phyloP scores from a whole-genome alignment of 2,888 invertebrate species.

The Ennomos erosarius region DNA sequence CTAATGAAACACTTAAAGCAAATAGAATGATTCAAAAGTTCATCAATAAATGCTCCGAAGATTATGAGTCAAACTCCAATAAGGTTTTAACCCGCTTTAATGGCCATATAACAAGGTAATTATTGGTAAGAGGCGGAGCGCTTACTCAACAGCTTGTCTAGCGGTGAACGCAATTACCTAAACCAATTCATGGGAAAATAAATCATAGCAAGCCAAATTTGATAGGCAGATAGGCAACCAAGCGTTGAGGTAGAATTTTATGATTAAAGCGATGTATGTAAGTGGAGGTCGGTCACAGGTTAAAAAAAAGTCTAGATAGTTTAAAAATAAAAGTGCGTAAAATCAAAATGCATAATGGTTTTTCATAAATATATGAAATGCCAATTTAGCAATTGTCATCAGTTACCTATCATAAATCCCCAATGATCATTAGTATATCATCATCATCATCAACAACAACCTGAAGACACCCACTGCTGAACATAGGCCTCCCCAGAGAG shows the following conservation, averaged over 20 bases:
- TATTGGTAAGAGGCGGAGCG: slow-evolving; percentile 66
- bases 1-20: slow-evolving; percentile 1
- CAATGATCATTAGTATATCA: too few species aligned
- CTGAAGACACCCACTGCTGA: too few species aligned
- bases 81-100: slow-evolving; percentile 34
- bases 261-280: not conserved
- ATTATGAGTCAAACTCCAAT: slow-evolving; percentile 21
- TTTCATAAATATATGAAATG: too few species aligned
- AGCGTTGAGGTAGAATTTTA: slow-evolving; percentile 6
- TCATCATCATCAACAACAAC: too few species aligned
- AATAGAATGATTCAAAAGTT: slow-evolving; percentile 12
- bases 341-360: too few species aligned
- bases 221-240: slow-evolving; percentile 14
- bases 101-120: slow-evolving; percentile 65
- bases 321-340: too few species aligned
- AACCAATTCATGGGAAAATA: slow-evolving; percentile 68
- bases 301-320: too few species aligned
- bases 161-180: slow-evolving; percentile 66
- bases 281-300: not conserved
- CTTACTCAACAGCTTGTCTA: slow-evolving; percentile 63
- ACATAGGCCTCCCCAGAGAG: too few species aligned
- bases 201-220: slow-evolving; percentile 43
- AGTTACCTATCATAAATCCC: too few species aligned
- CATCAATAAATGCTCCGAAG: slow-evolving; percentile 21
- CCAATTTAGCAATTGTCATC: too few species aligned